These are phyloP conservation scores for Galerucella pusilla DNA, from an alignment of 2,888 invertebrate genomes.

Conservation along the genomic window DNA sequence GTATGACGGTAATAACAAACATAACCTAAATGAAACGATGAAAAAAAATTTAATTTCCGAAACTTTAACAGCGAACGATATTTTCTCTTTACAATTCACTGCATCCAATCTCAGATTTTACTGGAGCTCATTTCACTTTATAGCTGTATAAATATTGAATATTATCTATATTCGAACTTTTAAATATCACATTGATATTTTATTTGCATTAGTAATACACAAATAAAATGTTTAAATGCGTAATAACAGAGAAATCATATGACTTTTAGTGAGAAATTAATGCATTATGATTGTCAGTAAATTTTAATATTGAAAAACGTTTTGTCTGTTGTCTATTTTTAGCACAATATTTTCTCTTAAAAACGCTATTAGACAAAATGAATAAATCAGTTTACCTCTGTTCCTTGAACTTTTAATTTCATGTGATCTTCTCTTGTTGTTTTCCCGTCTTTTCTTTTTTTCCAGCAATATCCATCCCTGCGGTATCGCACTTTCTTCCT, in stretches of 20 bases:
- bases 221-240: not conserved
- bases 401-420: constrained; percentile 98
- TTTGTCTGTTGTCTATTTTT: no score
- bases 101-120: constrained; percentile 34
- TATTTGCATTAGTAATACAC: constrained; percentile 17
- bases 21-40: constrained; percentile 8
- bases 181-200: constrained; percentile 27
- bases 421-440: constrained; percentile 99
- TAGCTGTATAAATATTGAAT: constrained; percentile 35
- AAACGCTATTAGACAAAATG: not conserved
- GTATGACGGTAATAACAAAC: not conserved
- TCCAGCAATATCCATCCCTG: constrained; percentile 98
- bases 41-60: constrained; percentile 25
- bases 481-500: constrained; percentile 95
- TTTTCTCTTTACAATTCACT: constrained; percentile 29
- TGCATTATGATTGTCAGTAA: no score
- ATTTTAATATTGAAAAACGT: no score
- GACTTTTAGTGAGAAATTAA: no score
- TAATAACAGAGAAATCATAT: not conserved
- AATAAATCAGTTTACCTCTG: constrained; percentile 75
- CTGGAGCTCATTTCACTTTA: constrained; percentile 31
- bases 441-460: constrained; percentile 97
- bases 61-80: constrained; percentile 23
- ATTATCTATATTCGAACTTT: constrained; percentile 27
- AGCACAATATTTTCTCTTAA: no score